phyloP scores from a whole-genome alignment of 1,140 invertebrate species.

The Asobara japonica region DNA sequence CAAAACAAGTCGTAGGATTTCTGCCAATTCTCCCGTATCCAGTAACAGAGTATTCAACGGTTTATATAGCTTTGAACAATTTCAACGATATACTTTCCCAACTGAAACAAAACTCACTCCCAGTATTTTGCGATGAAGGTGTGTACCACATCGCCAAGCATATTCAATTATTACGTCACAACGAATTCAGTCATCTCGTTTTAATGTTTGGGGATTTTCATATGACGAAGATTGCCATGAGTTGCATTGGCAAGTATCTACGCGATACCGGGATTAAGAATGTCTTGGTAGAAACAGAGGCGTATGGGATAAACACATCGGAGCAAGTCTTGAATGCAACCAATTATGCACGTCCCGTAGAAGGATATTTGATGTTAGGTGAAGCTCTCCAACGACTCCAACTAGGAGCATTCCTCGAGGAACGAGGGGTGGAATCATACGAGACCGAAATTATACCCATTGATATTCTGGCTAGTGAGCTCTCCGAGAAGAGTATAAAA shows the following conservation, averaged over 20 bases:
- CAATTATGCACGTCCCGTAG: slow-evolving; percentile 12
- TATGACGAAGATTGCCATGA: background rate
- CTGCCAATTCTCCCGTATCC: slow-evolving; percentile 18
- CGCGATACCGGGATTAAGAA: slow-evolving; percentile 1
- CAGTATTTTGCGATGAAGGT: slow-evolving; percentile 8
- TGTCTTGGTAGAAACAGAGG: slow-evolving; percentile 17
- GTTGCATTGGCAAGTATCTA: slow-evolving; percentile 21
- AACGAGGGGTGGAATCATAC: slow-evolving; percentile 15
- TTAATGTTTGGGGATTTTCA: slow-evolving; percentile 15
- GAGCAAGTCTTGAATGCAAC: slow-evolving; percentile 24
- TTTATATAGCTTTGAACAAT: slow-evolving; percentile 18
- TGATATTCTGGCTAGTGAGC: background rate
- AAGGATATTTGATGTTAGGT: slow-evolving; percentile 16
- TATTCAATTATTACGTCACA: background rate
- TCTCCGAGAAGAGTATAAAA: slow-evolving; percentile 15
- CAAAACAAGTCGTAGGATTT: background rate
- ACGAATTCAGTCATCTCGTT: background rate
- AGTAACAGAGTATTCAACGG: slow-evolving; percentile 19
- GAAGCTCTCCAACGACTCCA: slow-evolving; percentile 33
- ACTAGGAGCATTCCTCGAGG: slow-evolving; percentile 22
- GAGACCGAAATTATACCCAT: background rate
- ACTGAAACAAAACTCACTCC: slow-evolving; percentile 14
- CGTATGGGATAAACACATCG: background rate
- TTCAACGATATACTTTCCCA: slow-evolving; percentile 18
- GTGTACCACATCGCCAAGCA: background rate